A percentile compares a stretch with the other conserved stretches of the same genome.
Evolutionary conservation across 2,113 vertebrate species (phyloP).

Genomic region (Anthoscopus minutus): DNA sequence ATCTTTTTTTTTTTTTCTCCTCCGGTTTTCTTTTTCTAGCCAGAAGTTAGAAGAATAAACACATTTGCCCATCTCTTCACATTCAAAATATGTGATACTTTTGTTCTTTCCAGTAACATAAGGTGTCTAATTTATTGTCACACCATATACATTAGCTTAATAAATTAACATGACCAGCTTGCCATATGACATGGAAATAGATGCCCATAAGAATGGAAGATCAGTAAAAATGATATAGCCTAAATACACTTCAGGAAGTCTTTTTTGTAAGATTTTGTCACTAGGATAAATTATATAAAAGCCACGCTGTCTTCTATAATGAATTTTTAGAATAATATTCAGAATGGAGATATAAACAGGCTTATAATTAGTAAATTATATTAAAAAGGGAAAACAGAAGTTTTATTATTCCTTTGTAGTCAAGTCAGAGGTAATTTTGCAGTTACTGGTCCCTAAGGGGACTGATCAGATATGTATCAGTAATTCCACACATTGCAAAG

Average conservation of each 20-base stretch:
- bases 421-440: slow-evolving; percentile 37
- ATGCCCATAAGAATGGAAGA: not conserved
- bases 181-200: not conserved
- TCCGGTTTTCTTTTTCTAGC: not conserved
- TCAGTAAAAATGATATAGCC: not conserved
- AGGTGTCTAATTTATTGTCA: not conserved
- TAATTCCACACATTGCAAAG: not conserved
- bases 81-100: not conserved
- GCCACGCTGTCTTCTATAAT: not conserved
- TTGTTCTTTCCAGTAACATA: not conserved
- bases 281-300: not conserved
- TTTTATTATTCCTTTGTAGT: slow-evolving; percentile 49
- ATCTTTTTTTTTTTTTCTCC: not conserved
- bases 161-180: not conserved
- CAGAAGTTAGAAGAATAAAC: not conserved
- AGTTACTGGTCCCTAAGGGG: not conserved
- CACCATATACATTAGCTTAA: not conserved
- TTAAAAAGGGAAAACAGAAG: not conserved
- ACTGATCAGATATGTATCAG: not conserved
- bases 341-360: not conserved
- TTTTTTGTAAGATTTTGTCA: not conserved
- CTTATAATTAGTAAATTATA: not conserved
- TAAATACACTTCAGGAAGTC: not conserved
- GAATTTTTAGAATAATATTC: not conserved
- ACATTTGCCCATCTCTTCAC: not conserved